Conservation (phyloP, 2,797 vertebrate species). For the Spinus olivaceus region DNA sequence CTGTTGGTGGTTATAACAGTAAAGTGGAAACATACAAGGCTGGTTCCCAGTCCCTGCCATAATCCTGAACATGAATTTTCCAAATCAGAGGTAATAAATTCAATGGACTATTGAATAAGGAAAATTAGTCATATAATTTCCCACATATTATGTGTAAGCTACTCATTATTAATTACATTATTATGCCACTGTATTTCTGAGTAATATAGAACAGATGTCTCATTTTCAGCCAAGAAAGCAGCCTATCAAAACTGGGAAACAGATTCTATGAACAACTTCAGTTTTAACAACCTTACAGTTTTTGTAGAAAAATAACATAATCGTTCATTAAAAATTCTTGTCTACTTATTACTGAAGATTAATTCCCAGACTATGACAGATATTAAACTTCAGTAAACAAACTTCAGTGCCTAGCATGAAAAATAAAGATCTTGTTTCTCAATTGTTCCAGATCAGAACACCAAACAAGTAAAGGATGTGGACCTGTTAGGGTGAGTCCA, state of each 20-base stretch:
- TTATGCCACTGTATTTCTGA: background rate
- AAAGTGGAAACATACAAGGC: background rate
- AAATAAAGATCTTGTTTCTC: background rate
- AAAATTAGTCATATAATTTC: background rate
- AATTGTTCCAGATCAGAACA: background rate
- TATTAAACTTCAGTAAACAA: background rate
- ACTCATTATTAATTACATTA: background rate
- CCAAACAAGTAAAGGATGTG: background rate
- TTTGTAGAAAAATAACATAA: background rate
- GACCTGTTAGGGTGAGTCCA: background rate
- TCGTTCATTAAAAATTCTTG: background rate
- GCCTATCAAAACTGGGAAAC: background rate
- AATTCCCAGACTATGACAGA: background rate
- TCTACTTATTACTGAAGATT: background rate
- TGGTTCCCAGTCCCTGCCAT: background rate
- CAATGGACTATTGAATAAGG: background rate
- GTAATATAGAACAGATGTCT: background rate
- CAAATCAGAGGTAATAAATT: background rate
- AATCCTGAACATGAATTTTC: background rate
- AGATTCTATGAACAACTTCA: background rate
- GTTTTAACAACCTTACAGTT: background rate
- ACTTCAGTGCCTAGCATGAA: background rate
- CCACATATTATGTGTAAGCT: accelerated
- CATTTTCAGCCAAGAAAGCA: background rate
- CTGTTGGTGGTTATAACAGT: background rate